Evolutionary conservation across 2,888 invertebrate genomes (phyloP), one percentile per base, ranked within the genome.

Genomic region (Prenolepis imparis): DNA sequence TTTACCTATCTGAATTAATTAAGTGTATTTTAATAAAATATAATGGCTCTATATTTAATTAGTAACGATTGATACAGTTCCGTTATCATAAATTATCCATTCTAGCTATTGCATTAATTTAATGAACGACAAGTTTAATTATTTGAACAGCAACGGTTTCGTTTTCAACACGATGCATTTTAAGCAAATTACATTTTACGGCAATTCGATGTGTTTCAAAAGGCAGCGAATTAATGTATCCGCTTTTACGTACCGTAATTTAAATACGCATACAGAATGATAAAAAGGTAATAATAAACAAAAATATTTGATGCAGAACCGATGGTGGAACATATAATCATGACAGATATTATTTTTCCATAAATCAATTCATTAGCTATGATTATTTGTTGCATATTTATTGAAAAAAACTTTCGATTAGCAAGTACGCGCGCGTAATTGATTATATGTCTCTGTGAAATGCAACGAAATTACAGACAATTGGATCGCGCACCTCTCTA

Each of bases 111-210:
- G 78, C 78, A 32, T 70, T 70, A 80, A 70, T 80, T 80, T 80
- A 80, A 80, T 70, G 70, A 80, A 44, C 32, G 59, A 32, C 68
- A 55, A 55, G 59, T 59, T 70, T 70, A 59, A 59, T 70, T 70
- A 80, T 61, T 59, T 59, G 72, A 72, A 32, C 78, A 44, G 70
- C 59, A 80, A 44, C 12, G 36, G 44, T 80, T 59, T 78, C 78
- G 24, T 68, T 78, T 80, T 80, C 78, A 67, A 21, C 21, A 28
- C 66, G 18, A 21, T 59, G 72, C 41, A 24, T 70, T 80, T 80
- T 80, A 70, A 80, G 59, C 55, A 80, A 78, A 80, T 80, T 70
- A 80, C 44, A 70, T 80, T 80, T 80, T 59, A 80, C 44, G 72
- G 41, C 12, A 21, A 80, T 70, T 70, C 78, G 78, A 70, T 78